Conservation (phyloP, 1,140 invertebrate species). For the Drosophila melanica region DNA sequence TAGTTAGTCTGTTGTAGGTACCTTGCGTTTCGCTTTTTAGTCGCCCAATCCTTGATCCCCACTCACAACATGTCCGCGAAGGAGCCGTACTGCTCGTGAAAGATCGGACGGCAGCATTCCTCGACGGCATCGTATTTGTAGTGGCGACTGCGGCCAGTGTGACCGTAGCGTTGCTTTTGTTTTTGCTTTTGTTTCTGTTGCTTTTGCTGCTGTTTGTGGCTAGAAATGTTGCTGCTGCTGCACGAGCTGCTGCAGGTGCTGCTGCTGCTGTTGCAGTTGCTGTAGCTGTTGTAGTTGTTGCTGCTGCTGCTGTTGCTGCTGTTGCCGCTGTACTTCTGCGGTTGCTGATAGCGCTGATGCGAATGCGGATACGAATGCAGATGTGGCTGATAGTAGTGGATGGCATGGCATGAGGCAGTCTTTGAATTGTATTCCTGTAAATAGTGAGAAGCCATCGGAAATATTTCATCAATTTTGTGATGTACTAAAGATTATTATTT, state of each 20-base stretch:
- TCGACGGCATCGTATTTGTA: conserved; percentile 73
- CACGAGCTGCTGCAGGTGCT: background rate
- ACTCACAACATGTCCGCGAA: conserved; percentile 72
- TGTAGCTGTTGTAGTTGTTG: conserved; percentile 39
- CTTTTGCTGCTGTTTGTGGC: conserved; percentile 21
- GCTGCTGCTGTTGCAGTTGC: conserved; percentile 38
- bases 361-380: conserved; percentile 31
- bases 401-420: conserved; percentile 83
- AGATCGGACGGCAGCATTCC: conserved; percentile 77
- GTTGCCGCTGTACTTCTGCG: conserved; percentile 30
- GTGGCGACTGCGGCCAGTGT: conserved; percentile 50
- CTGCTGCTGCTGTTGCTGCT: conserved; percentile 42
- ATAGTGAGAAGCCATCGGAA: conserved; percentile 6
- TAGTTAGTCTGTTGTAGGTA: conserved; percentile 65
- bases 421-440: conserved; percentile 81
- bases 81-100: conserved; percentile 69
- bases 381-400: conserved; percentile 76
- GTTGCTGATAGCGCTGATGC: conserved; percentile 21
- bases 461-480: too few relatives aligned
- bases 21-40: conserved; percentile 59
- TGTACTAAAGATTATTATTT: too few relatives aligned
- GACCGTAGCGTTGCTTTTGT: conserved; percentile 35
- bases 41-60: conserved; percentile 18
- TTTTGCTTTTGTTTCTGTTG: conserved; percentile 29
- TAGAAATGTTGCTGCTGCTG: conserved; percentile 1